A percentile compares a stretch with the other conserved stretches of the same genome.
phyloP scores from a whole-genome alignment of 1,140 invertebrate genomes.

The Drosophila paulistorum region DNA sequence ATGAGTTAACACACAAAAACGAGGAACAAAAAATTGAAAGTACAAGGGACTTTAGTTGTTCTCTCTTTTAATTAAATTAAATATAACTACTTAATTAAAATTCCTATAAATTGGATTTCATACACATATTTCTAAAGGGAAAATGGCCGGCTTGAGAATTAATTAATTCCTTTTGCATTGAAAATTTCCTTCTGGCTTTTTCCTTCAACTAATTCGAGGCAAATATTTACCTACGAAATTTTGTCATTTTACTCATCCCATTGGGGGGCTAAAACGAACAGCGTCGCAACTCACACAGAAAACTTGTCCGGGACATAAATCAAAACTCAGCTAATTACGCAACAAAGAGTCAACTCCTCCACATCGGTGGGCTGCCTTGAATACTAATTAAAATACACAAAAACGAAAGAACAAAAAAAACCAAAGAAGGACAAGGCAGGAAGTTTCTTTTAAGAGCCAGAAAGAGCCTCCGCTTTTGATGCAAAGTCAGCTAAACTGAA shows the following conservation, averaged over 20 bases:
- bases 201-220: conserved; percentile 39
- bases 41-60: neutral
- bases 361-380: conserved; percentile 35
- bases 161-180: conserved; percentile 4
- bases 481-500: conserved; percentile 56
- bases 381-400: conserved; percentile 75
- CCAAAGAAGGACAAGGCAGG: conserved; percentile 19
- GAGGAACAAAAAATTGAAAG: neutral
- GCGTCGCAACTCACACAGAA: conserved; percentile 19
- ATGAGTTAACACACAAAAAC: conserved; percentile 12
- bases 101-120: conserved; percentile 2
- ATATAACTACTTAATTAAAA: neutral
- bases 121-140: conserved; percentile 1
- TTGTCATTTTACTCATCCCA: conserved; percentile 24
- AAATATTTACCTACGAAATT: conserved; percentile 77
- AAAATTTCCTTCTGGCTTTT: conserved; percentile 53
- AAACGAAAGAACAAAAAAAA: conserved; percentile 31
- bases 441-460: conserved; percentile 8
- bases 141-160: neutral
- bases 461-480: conserved; percentile 27
- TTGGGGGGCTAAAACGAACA: neutral
- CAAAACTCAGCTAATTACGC: conserved; percentile 81
- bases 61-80: conserved; percentile 1
- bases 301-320: conserved; percentile 66
- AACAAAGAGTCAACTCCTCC: conserved; percentile 69